Percentiles rank a stretch among this genome's conserved stretches.
Conservation (phyloP, 2,888 invertebrate species). For the Masnerella sp. region DNA sequence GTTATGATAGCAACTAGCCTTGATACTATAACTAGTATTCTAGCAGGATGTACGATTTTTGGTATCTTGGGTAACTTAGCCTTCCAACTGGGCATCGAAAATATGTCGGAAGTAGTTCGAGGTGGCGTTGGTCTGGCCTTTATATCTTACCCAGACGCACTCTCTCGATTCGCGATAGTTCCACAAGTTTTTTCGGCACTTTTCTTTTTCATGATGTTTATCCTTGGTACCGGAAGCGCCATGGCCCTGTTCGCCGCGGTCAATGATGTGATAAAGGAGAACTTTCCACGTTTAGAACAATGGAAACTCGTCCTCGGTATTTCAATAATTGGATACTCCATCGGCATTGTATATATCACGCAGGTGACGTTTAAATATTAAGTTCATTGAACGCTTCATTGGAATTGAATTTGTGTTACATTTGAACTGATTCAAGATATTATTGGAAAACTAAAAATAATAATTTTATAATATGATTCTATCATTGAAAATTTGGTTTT, state of each 20-base stretch:
- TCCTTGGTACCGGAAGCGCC: constrained; percentile 87
- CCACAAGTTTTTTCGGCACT: constrained; percentile 80
- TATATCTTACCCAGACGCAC: constrained; percentile 90
- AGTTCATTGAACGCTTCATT: constrained; percentile 81
- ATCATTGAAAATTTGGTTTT: too few relatives aligned
- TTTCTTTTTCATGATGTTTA: constrained; percentile 83
- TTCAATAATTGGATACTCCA: constrained; percentile 80
- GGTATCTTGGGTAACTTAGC: constrained; percentile 90
- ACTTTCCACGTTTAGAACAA: constrained; percentile 81
- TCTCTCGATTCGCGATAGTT: constrained; percentile 84
- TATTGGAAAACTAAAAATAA: too few relatives aligned
- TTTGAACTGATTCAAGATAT: too few relatives aligned
- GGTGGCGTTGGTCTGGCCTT: constrained; percentile 90
- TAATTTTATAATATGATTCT: too few relatives aligned
- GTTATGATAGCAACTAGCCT: constrained; percentile 88
- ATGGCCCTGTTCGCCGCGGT: constrained; percentile 85
- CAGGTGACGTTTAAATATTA: constrained; percentile 81
- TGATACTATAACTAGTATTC: constrained; percentile 89
- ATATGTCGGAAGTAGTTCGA: constrained; percentile 83
- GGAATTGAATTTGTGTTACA: too few relatives aligned
- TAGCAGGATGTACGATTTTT: constrained; percentile 90
- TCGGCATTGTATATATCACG: constrained; percentile 86
- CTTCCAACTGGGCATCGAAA: constrained; percentile 80
- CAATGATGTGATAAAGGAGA: constrained; percentile 84
- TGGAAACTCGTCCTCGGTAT: constrained; percentile 81